Conservation (phyloP, 92 coral and sea anemone genomes). For the Chrysogorgia sp. region DNA sequence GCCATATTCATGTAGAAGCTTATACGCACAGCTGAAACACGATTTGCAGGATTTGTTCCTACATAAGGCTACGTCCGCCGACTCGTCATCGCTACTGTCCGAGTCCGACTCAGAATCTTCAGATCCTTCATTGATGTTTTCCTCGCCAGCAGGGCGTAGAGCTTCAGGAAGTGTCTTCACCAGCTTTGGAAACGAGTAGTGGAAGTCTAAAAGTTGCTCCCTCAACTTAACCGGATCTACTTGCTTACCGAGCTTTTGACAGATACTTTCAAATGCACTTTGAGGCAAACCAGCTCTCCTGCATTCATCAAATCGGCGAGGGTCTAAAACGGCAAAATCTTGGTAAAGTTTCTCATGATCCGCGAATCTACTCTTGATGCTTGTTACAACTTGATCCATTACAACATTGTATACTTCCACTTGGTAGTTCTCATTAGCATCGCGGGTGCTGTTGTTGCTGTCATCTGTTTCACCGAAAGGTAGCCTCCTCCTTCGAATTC, state of each 20-base stretch:
- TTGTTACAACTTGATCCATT: slow-evolving; percentile 24
- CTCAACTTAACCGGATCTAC: slow-evolving; percentile 3
- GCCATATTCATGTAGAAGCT: slow-evolving; percentile 10
- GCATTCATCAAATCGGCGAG: slow-evolving; percentile 20
- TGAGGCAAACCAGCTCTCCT: slow-evolving; percentile 6
- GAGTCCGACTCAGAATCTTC: background rate
- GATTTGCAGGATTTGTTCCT: slow-evolving; percentile 10
- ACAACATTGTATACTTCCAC: slow-evolving; percentile 8
- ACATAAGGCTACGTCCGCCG: slow-evolving; percentile 1
- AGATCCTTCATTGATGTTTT: slow-evolving; percentile 1
- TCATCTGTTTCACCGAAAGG: slow-evolving; percentile 22
- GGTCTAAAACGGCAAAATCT: slow-evolving; percentile 16
- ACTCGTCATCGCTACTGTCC: slow-evolving; percentile 7
- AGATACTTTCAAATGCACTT: slow-evolving; percentile 10
- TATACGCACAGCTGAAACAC: slow-evolving; percentile 15
- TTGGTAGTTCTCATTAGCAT: slow-evolving; percentile 9
- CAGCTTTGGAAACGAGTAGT: slow-evolving; percentile 14
- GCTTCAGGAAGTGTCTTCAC: slow-evolving; percentile 27
- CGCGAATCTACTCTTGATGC: background rate
- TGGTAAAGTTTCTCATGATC: slow-evolving; percentile 9
- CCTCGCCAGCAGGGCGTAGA: background rate
- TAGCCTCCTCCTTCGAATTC: slow-evolving; percentile 5
- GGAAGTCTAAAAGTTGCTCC: slow-evolving; percentile 17
- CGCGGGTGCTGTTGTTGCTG: slow-evolving; percentile 7
- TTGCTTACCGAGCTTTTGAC: slow-evolving; percentile 6